Evolutionary conservation across 2,888 invertebrate genomes (phyloP), one percentile per base, ranked within the genome.

Genomic region (Holacanthella duospinosa): DNA sequence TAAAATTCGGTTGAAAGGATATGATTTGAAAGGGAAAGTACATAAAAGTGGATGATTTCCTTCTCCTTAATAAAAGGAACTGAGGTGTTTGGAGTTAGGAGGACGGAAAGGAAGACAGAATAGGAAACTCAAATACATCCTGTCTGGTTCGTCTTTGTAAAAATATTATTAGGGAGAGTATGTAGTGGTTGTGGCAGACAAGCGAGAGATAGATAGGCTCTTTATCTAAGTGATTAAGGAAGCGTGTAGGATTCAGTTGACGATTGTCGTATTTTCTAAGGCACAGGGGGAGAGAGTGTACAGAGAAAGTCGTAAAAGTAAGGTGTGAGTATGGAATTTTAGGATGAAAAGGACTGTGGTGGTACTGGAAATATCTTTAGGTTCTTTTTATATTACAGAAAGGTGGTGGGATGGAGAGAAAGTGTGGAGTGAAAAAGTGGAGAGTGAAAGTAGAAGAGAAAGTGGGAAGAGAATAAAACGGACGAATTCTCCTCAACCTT

Each of bases 171-270:
- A 27, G 27, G 55, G 55, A 29, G 21, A 3, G 6, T 3, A 16
- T 9, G 43, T 29, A 21, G 57, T 27, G 27, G 28, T 12, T 4
- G 16, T 55, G 57, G 29, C 16, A 21, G 28, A 27, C 55, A 57
- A 36, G 19, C 36, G 36, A 21, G 59, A 65, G 64, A 65, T 43
- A 65, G 60, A 63, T 60, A 62, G 55, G 60, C 63, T 66, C 69
- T 69, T 69, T 69, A 69, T 69, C 69, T 67, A 63, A 66, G 66
- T 69, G 69, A 69, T 69, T 69, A 69, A 67, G 67, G 67, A 65
- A 67, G 67, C 67, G 64, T 64, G 67, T 63, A 67, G 66, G 66
- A 69, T 69, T 69, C 66, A 62, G 62, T 66, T 64, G 62, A 66
- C 66, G 66, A 69, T 69, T 69, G 64, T 66, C 64, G 62, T 66